Evolutionary conservation across 2,888 invertebrate species (phyloP).

Genomic region (Cancer borealis): DNA sequence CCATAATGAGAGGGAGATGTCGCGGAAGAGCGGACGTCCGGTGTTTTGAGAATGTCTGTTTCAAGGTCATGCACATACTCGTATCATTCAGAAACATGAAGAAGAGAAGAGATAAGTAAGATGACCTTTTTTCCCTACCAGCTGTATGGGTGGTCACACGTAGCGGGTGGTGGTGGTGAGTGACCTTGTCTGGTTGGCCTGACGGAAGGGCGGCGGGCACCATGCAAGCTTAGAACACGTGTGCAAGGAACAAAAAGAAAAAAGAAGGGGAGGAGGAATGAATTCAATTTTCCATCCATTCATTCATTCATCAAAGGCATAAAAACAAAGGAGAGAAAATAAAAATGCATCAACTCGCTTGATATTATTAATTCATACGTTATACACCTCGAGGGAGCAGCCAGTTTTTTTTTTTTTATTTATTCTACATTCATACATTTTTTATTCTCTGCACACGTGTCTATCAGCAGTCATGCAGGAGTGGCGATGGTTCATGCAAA

Average conservation of each 20-base stretch:
- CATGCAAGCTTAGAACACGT: constrained; percentile 6
- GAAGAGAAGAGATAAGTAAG: neutral
- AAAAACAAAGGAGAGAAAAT: neutral
- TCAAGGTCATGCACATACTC: neutral
- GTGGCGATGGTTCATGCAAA: neutral
- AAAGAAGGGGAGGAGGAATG: neutral
- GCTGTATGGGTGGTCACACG: constrained; percentile 3
- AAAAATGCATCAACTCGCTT: neutral
- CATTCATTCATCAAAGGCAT: neutral
- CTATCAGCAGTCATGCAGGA: neutral
- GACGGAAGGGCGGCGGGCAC: neutral
- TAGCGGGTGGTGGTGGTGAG: neutral
- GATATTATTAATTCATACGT: neutral
- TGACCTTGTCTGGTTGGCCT: neutral
- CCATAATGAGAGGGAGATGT: neutral
- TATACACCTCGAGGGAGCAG: neutral
- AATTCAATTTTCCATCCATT: neutral
- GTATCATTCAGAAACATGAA: neutral
- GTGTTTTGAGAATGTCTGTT: neutral
- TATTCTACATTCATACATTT: neutral
- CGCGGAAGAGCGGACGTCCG: neutral
- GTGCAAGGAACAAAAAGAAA: neutral
- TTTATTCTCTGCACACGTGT: neutral
- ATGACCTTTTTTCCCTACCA: neutral
- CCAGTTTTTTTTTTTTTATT: neutral